These are phyloP conservation scores for Brotogeris chrysoptera DNA, from an alignment of 2,797 vertebrate genomes.

Conservation along the genomic window DNA sequence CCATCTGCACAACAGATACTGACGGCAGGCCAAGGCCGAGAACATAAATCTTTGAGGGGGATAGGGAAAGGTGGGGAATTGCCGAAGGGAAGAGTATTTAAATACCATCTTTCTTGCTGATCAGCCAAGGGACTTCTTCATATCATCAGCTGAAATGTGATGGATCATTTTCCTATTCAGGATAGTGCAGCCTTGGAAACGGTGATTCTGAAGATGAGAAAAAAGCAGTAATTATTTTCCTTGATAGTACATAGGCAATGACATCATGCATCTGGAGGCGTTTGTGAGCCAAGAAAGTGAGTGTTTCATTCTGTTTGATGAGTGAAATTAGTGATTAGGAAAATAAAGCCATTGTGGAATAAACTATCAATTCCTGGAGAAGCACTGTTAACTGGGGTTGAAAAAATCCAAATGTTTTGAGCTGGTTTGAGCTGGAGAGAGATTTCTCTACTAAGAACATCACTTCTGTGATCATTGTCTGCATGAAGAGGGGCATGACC, in stretches of 20 bases:
- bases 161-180: not conserved
- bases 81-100: conserved; percentile 43
- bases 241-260: not conserved
- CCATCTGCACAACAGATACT: conserved; percentile 10
- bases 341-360: not conserved
- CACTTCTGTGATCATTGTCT: not conserved
- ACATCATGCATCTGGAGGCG: not conserved
- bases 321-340: not conserved
- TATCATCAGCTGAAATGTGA: not conserved
- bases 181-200: not conserved
- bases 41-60: conserved; percentile 52
- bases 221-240: not conserved
- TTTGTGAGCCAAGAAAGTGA: not conserved
- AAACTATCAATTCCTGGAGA: not conserved
- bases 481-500: not conserved
- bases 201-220: not conserved
- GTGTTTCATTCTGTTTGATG: not conserved
- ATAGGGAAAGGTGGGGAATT: not conserved
- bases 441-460: not conserved
- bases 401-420: not conserved
- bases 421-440: not conserved
- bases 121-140: not conserved
- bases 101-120: conserved; percentile 24
- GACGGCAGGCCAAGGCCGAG: not conserved
- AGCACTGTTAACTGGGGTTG: not conserved